Conservation (phyloP, 2,113 vertebrate species). For the Pelmatolapia mariae region DNA sequence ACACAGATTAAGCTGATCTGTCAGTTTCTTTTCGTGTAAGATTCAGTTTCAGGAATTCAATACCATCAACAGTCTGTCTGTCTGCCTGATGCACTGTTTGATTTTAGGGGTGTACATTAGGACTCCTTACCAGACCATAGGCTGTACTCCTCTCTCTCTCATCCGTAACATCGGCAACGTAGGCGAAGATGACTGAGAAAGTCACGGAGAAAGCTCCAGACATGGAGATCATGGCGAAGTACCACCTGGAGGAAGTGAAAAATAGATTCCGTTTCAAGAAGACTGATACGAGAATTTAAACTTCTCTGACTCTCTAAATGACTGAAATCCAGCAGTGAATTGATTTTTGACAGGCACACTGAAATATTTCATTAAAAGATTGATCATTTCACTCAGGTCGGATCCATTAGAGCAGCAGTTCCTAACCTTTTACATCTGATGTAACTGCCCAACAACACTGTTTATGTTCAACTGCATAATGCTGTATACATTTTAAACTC, state of each 20-base stretch:
- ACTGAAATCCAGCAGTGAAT: not conserved
- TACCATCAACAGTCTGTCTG: not conserved
- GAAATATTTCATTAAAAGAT: not conserved
- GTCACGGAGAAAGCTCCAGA: slow-evolving; percentile 95
- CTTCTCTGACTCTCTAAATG: not conserved
- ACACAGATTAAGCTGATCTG: not conserved
- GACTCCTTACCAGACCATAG: slow-evolving; percentile 85
- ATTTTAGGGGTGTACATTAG: not conserved
- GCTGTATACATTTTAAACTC: not conserved
- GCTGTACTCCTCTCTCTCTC: slow-evolving; percentile 87
- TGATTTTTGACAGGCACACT: not conserved
- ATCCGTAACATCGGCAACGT: slow-evolving; percentile 90
- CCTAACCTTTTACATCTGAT: not conserved
- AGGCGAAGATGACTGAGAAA: slow-evolving; percentile 96
- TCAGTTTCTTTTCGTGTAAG: not conserved
- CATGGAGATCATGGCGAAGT: slow-evolving; percentile 93
- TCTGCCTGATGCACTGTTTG: not conserved
- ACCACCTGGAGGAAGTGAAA: slow-evolving; percentile 78
- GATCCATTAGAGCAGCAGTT: not conserved
- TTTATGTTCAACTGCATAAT: not conserved
- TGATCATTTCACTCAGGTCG: not conserved
- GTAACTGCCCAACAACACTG: not conserved
- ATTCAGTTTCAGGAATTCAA: not conserved
- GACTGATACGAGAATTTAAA: not conserved
- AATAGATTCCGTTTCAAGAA: not conserved